These are phyloP conservation scores for Adelphocoris suturalis DNA, from an alignment of 2,888 invertebrate genomes.

Conservation along the genomic window DNA sequence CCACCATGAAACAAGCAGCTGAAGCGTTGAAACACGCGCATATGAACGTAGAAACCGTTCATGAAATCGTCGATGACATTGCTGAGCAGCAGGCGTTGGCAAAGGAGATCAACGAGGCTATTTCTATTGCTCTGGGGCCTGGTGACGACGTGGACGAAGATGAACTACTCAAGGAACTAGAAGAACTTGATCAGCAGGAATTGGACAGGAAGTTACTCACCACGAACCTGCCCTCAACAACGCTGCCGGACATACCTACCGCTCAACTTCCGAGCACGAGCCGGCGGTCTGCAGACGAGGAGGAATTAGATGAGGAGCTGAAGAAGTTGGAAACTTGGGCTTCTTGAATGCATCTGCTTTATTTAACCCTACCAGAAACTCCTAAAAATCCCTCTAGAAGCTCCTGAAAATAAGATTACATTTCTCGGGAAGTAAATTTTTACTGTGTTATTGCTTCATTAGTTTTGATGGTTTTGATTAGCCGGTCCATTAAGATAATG, in stretches of 20 bases:
- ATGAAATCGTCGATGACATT: slow-evolving; percentile 99
- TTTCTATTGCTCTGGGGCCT: slow-evolving; percentile 97
- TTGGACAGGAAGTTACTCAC: slow-evolving; percentile 91
- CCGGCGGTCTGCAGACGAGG: slow-evolving; percentile 78
- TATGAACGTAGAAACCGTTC: slow-evolving; percentile 97
- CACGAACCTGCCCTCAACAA: slow-evolving; percentile 82
- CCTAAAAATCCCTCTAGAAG: no score
- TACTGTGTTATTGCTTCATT: no score
- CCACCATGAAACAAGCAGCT: slow-evolving; percentile 96
- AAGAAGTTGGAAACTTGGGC: slow-evolving; percentile 88
- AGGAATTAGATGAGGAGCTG: slow-evolving; percentile 84
- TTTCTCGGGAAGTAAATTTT: no score
- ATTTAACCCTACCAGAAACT: no score
- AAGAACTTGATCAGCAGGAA: slow-evolving; percentile 94
- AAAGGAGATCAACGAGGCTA: slow-evolving; percentile 98
- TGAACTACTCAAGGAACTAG: slow-evolving; percentile 91
- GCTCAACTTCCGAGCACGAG: slow-evolving; percentile 78
- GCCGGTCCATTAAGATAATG: no score
- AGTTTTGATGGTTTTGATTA: no score
- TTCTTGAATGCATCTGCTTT: slow-evolving; percentile 80
- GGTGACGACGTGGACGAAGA: slow-evolving; percentile 91
- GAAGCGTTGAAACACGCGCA: slow-evolving; percentile 97
- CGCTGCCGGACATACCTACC: slow-evolving; percentile 86
- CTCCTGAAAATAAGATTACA: no score
- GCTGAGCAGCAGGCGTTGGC: slow-evolving; percentile 99